Evolutionary conservation across 2,888 invertebrate species (phyloP).

Genomic region (Troides helena): DNA sequence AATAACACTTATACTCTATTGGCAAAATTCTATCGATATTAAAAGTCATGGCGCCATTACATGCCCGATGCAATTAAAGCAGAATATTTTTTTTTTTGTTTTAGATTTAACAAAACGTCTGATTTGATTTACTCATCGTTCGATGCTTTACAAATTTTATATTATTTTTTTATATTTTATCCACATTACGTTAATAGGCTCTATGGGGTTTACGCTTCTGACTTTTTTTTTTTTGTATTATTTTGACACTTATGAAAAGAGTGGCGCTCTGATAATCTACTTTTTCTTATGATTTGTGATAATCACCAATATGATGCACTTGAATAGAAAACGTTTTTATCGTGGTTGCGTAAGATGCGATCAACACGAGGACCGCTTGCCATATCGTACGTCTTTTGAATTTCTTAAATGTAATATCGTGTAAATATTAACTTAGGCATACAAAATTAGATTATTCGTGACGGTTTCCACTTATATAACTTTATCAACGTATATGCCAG

Average conservation of each 20-base stretch:
- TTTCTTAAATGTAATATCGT: neutral
- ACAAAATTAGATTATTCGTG: neutral
- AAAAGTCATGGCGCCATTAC: too few relatives aligned
- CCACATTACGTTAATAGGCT: neutral
- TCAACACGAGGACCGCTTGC: slow-evolving; percentile 6
- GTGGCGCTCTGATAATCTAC: neutral
- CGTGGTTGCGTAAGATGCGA: neutral
- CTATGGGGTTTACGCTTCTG: neutral
- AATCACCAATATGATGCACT: neutral
- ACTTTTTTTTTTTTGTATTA: neutral
- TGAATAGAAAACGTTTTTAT: neutral
- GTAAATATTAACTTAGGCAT: neutral
- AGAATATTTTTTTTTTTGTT: neutral
- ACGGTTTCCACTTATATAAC: neutral
- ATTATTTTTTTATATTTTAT: neutral
- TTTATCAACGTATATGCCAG: neutral
- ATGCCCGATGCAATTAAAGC: too few relatives aligned
- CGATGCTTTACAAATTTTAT: neutral
- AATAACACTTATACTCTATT: too few relatives aligned
- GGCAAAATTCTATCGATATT: too few relatives aligned
- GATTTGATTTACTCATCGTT: neutral
- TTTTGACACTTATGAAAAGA: neutral
- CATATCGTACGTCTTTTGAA: slow-evolving; percentile 9
- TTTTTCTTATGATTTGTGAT: neutral
- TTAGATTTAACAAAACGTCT: too few relatives aligned